Evolutionary conservation across 2,797 vertebrate genomes (phyloP).

Genomic region (Sebastiscus tertius): DNA sequence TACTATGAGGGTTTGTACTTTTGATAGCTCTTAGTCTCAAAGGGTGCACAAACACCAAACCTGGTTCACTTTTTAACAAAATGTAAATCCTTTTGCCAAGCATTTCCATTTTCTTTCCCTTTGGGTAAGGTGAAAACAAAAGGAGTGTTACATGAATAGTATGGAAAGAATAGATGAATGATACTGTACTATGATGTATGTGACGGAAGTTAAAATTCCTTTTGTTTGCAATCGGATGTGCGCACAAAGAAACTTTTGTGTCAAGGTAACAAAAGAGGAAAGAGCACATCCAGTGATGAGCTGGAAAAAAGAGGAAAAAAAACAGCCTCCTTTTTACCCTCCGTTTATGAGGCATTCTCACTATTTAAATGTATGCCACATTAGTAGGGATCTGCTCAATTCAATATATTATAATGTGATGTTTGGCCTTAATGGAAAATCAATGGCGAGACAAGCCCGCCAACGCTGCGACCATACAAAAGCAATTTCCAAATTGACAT

Average conservation of each 20-base stretch:
- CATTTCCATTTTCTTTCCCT: not conserved
- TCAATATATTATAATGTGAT: constrained; percentile 85
- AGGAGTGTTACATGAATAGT: not conserved
- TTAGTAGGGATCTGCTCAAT: constrained; percentile 72
- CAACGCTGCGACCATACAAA: constrained; percentile 78
- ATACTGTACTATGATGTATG: not conserved
- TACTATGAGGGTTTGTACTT: not conserved
- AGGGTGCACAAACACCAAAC: not conserved
- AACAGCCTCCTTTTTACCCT: constrained; percentile 31
- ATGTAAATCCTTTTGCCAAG: not conserved
- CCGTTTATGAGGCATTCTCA: constrained; percentile 52
- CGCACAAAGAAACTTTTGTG: constrained; percentile 40
- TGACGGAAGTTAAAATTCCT: not conserved
- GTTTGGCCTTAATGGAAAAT: constrained; percentile 85
- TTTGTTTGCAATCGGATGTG: constrained; percentile 6
- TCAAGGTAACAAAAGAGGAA: constrained; percentile 35
- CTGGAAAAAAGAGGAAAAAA: constrained; percentile 12
- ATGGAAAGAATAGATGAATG: not conserved
- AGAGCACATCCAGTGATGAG: not conserved
- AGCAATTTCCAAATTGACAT: constrained; percentile 85
- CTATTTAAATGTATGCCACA: constrained; percentile 80
- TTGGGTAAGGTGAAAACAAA: not conserved
- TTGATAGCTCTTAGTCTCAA: not conserved
- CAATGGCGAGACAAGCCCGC: constrained; percentile 80
- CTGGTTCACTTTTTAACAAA: not conserved